Evolutionary conservation across 30 jellyfish, hydroid and myxozoan genomes (phyloP).

Genomic region (Nemopilema nomurai): DNA sequence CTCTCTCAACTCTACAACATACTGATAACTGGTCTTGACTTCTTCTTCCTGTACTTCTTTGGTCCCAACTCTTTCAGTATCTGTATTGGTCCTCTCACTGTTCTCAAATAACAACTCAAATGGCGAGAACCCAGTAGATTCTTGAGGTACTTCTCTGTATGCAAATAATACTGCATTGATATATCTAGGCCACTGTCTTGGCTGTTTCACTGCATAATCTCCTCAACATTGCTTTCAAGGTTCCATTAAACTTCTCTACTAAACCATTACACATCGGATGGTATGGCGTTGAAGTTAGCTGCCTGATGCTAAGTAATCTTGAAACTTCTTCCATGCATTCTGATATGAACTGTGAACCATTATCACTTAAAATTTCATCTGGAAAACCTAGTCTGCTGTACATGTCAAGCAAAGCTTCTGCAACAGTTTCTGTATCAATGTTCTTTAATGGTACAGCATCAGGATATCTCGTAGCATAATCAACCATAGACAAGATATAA

Average conservation of each 20-base stretch:
- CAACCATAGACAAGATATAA: slow-evolving; percentile 44
- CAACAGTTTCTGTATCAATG: slow-evolving; percentile 62
- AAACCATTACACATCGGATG: slow-evolving; percentile 65
- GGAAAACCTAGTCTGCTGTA: slow-evolving; percentile 34
- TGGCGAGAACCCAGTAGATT: slow-evolving; percentile 51
- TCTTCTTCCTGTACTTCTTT: slow-evolving; percentile 31
- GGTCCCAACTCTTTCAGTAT: slow-evolving; percentile 60
- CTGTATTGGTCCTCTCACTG: slow-evolving; percentile 64
- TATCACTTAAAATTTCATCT: slow-evolving; percentile 7
- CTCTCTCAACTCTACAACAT: slow-evolving; percentile 46
- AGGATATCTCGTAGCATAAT: slow-evolving; percentile 54
- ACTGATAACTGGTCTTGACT: slow-evolving; percentile 54
- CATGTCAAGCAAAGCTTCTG: slow-evolving; percentile 60
- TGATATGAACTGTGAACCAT: slow-evolving; percentile 56
- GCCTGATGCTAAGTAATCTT: slow-evolving; percentile 24
- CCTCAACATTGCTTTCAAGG: slow-evolving; percentile 41
- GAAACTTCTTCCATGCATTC: slow-evolving; percentile 60
- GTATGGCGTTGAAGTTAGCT: slow-evolving; percentile 47
- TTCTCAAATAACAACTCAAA: slow-evolving; percentile 56
- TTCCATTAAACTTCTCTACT: slow-evolving; percentile 54
- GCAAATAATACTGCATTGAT: slow-evolving; percentile 50
- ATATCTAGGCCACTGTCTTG: slow-evolving; percentile 63
- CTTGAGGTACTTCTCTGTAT: slow-evolving; percentile 72
- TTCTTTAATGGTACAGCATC: slow-evolving; percentile 59
- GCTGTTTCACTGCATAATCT: slow-evolving; percentile 56